A percentile compares a stretch with the other conserved stretches of the same genome.
Evolutionary conservation across 2,888 invertebrate species (phyloP).

Genomic region (Heteropelma amictum): DNA sequence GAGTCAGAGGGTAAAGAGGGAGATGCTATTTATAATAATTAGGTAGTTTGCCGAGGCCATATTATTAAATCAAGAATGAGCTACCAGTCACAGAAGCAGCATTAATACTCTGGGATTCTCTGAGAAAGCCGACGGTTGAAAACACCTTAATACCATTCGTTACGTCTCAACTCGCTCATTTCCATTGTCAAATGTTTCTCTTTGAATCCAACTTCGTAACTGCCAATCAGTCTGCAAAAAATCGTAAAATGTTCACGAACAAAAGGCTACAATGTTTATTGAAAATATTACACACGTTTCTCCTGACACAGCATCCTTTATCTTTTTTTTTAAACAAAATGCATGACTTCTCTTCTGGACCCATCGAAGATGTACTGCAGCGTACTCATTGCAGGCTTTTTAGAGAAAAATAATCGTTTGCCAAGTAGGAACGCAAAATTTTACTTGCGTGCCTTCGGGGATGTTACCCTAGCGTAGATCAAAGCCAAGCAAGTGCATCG

Average conservation of each 20-base stretch:
- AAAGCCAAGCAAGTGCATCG: conserved; percentile 24
- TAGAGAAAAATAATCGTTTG: conserved; percentile 29
- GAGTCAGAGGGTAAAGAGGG: not conserved
- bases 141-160: conserved; percentile 17
- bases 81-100: conserved; percentile 28
- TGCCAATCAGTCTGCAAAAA: too few relatives aligned
- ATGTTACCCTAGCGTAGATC: not conserved
- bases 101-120: conserved; percentile 17
- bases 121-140: conserved; percentile 8
- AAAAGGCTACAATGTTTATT: too few relatives aligned
- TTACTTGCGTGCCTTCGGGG: not conserved
- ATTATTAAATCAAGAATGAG: conserved; percentile 53
- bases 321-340: not conserved
- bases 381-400: not conserved
- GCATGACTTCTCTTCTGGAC: not conserved
- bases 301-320: too few relatives aligned
- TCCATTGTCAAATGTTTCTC: conserved; percentile 10
- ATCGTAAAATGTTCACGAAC: too few relatives aligned
- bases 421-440: not conserved
- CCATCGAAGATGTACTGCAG: not conserved
- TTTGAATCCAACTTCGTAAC: not conserved
- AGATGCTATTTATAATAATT: conserved; percentile 52
- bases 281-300: too few relatives aligned
- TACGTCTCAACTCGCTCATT: not conserved
- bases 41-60: conserved; percentile 30